A percentile compares a stretch with the other conserved stretches of the same genome.
Evolutionary conservation across 2,888 invertebrate genomes (phyloP).

Genomic region (Eubasilissa splendida): DNA sequence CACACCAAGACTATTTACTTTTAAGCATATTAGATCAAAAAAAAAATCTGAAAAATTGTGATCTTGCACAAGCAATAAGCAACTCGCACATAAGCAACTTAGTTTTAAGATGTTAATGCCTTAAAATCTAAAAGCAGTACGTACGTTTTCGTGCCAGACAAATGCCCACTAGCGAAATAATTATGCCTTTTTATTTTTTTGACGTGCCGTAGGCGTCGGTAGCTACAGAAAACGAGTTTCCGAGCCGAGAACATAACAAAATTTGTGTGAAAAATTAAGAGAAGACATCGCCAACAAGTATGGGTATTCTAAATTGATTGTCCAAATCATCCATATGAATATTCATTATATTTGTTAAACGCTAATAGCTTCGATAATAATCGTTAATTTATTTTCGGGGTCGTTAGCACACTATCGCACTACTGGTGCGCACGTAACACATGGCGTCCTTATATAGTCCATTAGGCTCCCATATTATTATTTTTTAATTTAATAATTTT

Average conservation of each 20-base stretch:
- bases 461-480: not conserved
- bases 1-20: no score
- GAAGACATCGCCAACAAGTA: constrained; percentile 33
- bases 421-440: not conserved
- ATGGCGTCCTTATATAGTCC: not conserved
- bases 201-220: not conserved
- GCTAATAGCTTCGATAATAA: constrained; percentile 33
- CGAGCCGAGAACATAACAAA: constrained; percentile 20
- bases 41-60: no score
- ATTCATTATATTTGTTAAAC: constrained; percentile 36
- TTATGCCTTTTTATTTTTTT: no score
- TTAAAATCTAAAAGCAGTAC: no score
- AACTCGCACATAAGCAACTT: no score
- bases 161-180: no score
- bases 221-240: constrained; percentile 18
- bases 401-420: not conserved
- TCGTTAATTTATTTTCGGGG: constrained; percentile 31
- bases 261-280: constrained; percentile 50
- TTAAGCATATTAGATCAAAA: no score
- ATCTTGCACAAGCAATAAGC: no score
- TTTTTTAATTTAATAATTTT: no score
- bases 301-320: constrained; percentile 41
- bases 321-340: constrained; percentile 37
- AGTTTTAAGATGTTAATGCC: no score
- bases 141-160: no score